Evolutionary conservation across 2,113 vertebrate species (phyloP).

Genomic region (Choloepus hoffmanni): DNA sequence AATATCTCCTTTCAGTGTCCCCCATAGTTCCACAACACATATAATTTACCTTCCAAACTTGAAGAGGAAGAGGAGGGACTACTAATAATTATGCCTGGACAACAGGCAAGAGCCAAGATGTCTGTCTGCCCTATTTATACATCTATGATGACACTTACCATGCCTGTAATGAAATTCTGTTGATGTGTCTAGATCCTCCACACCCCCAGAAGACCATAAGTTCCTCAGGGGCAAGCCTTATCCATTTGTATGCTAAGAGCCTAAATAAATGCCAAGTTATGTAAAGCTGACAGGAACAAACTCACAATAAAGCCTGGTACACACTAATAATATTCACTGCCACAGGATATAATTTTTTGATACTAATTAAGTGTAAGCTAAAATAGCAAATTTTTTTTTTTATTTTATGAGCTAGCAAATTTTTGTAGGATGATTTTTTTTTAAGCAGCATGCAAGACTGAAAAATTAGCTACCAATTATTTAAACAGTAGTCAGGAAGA

Average conservation of each 20-base stretch:
- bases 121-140: slow-evolving; percentile 1
- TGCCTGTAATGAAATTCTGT: not conserved
- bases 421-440: not conserved
- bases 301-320: not conserved
- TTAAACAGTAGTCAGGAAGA: slow-evolving; percentile 52
- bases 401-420: not conserved
- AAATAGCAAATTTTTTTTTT: too few species aligned
- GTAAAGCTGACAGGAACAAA: not conserved
- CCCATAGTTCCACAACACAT: not conserved
- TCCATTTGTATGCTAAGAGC: not conserved
- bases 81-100: not conserved
- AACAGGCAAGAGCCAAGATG: slow-evolving; percentile 24
- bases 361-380: slow-evolving; percentile 39
- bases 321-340: not conserved
- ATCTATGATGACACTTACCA: not conserved
- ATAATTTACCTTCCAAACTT: slow-evolving; percentile 43
- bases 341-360: slow-evolving; percentile 42
- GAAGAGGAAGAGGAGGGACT: slow-evolving; percentile 39
- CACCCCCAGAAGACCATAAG: not conserved
- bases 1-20: slow-evolving; percentile 33
- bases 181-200: not conserved
- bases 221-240: not conserved
- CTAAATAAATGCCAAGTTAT: not conserved
- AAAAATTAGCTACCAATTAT: slow-evolving; percentile 62
- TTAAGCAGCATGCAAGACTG: slow-evolving; percentile 1